Conservation (phyloP, 2,888 invertebrate genomes). For the Mythimna loreyi region DNA sequence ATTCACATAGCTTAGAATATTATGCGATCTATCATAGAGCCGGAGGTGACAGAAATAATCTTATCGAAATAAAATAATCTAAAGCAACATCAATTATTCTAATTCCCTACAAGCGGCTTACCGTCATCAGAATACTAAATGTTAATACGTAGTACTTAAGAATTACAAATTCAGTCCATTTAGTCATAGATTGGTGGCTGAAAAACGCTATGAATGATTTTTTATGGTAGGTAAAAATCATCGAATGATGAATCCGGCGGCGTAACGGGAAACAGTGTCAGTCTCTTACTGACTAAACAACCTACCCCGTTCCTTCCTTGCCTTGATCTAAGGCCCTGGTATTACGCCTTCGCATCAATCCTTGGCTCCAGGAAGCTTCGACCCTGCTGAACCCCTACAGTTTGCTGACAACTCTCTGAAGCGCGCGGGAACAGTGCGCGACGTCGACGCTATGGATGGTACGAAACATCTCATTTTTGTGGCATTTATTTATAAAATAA, state of each 20-base stretch:
- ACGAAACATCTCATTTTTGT: not conserved
- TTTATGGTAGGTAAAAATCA: no score
- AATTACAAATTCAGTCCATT: not conserved
- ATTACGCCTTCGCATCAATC: no score
- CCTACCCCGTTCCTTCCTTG: no score
- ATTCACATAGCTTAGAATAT: not conserved
- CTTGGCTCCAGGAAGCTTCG: no score
- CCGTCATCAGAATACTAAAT: not conserved
- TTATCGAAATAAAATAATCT: slow-evolving; percentile 13
- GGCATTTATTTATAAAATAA: slow-evolving; percentile 9
- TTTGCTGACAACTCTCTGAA: no score
- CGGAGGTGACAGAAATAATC: slow-evolving; percentile 17
- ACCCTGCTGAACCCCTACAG: no score
- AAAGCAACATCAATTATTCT: slow-evolving; percentile 18
- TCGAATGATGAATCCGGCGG: no score
- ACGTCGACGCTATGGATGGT: not conserved
- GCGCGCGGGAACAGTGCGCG: no score
- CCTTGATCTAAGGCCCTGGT: no score
- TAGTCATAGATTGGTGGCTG: not conserved
- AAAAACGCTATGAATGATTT: not conserved
- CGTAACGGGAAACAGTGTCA: no score
- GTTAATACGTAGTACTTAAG: not conserved
- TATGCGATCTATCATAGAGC: slow-evolving; percentile 9
- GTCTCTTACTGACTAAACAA: no score
- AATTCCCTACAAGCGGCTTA: slow-evolving; percentile 8